Base-by-base conservation (phyloP, 2,888 invertebrate species). In the Torymus aiolomorphi region DNA sequence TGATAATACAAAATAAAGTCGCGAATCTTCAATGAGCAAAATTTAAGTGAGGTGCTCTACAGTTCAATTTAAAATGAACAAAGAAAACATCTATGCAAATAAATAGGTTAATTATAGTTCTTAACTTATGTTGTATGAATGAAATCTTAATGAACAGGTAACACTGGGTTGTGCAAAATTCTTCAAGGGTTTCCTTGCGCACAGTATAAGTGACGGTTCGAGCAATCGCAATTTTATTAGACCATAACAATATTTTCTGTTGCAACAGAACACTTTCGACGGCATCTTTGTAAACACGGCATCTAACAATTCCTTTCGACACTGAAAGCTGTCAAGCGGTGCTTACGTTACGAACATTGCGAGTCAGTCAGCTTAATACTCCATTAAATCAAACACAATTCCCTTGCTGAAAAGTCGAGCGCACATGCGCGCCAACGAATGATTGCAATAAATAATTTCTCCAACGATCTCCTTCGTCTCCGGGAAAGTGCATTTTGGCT, bases 321-420 rank as follows among this genome's bases (percentile, higher is more conserved):
- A 24, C 63, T 69, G 73, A 73, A 69, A 73, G 73, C 80, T 63
- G 73, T 73, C 74, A 71, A 63, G 42, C 70, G 42, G 49, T 54
- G 20, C 51, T 71, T 71, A 18, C 61, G 49, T 49, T 67, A 42
- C 42, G 8, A 42, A 42, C 24, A 63, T 51, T 52, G 20, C 24
- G 31, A 63, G 56, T 71, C 61, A 24, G 24, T 8, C 62, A 49
- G 18, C 76, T 76, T 80, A 80, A 72, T 80, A 66, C 76, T 51
- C 76, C 62, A 73, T 76, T 80, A 80, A 76, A 76, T 80, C 72
- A 73, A 73, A 69, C 42, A 67, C 72, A 73, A 63, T 71, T 76
- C 24, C 24, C 66, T 24, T 14, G 59, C 62, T 71, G 59, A 18
- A 69, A 24, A 57, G 54, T 42, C 63, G 49, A 42, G 42, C 8